phyloP scores from a whole-genome alignment of 2,113 vertebrate species.

The Strigops habroptila region DNA sequence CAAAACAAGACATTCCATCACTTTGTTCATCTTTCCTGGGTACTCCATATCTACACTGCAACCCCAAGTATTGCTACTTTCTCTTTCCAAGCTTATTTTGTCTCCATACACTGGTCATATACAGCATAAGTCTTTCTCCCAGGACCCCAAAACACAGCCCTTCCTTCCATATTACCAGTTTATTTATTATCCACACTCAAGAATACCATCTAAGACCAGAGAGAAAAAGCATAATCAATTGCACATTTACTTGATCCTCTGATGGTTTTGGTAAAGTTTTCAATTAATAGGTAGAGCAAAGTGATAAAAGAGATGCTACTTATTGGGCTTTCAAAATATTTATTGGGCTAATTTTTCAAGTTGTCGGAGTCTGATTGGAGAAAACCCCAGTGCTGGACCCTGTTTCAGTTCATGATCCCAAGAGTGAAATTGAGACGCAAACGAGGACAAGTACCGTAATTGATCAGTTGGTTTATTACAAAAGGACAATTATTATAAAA shows the following conservation, averaged over 20 bases:
- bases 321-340: not conserved
- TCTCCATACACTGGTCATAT: not conserved
- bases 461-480: too few species aligned
- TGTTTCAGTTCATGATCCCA: too few species aligned
- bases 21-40: not conserved
- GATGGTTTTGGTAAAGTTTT: not conserved
- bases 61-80: not conserved
- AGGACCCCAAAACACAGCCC: not conserved
- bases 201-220: not conserved
- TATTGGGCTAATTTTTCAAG: not conserved
- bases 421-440: too few species aligned
- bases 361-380: not conserved
- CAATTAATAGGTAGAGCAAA: not conserved
- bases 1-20: not conserved
- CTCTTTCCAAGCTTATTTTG: not conserved
- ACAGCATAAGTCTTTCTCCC: not conserved
- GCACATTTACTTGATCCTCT: not conserved
- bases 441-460: too few species aligned
- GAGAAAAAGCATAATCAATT: not conserved
- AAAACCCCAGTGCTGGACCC: too few species aligned
- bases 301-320: not conserved
- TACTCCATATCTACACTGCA: not conserved
- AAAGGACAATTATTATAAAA: too few species aligned
- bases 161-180: fast-evolving
- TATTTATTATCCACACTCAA: not conserved